A percentile compares a stretch with the other conserved stretches of the same genome.
Evolutionary conservation across 2,113 vertebrate genomes (phyloP).

Genomic region (Oxygymnocypris stewartii): DNA sequence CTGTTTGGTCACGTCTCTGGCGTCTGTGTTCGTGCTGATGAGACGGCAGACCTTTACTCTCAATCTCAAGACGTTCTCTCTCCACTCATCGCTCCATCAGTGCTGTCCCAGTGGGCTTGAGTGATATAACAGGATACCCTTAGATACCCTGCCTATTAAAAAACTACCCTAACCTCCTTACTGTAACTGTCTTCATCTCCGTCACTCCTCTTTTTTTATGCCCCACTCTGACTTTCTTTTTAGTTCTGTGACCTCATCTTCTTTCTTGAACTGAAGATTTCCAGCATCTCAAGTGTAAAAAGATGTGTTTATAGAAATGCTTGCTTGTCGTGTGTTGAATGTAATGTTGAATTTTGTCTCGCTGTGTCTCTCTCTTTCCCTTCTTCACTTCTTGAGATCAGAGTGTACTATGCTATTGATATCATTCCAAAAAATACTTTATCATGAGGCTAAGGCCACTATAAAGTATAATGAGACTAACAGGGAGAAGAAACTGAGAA

Average conservation of each 20-base stretch:
- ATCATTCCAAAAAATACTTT: conserved; percentile 76
- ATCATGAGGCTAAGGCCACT: conserved; percentile 71
- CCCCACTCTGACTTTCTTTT: conserved; percentile 36
- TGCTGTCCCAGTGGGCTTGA: conserved; percentile 31
- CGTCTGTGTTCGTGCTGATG: neutral
- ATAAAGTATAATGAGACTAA: conserved; percentile 64
- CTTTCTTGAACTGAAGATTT: neutral
- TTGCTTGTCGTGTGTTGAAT: neutral
- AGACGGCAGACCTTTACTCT: conserved; percentile 8
- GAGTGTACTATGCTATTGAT: conserved; percentile 75
- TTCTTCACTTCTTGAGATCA: conserved; percentile 66
- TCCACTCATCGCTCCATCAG: conserved; percentile 39
- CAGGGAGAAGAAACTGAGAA: conserved; percentile 26
- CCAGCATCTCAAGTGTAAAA: neutral
- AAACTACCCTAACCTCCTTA: conserved; percentile 56
- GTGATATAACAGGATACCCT: conserved; percentile 57
- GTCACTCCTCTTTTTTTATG: neutral
- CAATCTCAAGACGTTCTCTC: conserved; percentile 25
- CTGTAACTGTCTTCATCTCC: conserved; percentile 49
- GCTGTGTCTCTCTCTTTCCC: conserved; percentile 59
- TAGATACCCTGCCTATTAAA: conserved; percentile 52
- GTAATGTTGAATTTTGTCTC: neutral
- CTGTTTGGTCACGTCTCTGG: conserved; percentile 10
- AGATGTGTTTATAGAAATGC: neutral
- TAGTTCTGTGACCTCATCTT: conserved; percentile 48